Base-by-base conservation (phyloP, 92 coral and sea anemone genomes). In the Parazoanthus darwini region DNA sequence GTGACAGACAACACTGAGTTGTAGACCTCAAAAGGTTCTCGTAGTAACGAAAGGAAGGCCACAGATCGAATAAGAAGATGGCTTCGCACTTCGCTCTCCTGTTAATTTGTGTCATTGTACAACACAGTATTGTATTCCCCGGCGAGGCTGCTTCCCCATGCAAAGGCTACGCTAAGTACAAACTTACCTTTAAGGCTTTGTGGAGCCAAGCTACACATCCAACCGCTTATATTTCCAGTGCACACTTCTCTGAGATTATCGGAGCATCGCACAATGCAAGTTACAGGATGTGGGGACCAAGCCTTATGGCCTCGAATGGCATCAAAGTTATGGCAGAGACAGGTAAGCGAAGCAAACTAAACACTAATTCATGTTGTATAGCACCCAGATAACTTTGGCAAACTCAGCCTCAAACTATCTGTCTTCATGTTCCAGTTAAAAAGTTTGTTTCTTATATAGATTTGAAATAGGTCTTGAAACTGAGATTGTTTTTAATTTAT, bases 251-350 rank as follows among this genome's bases (percentile, higher is more conserved):
- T 26, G 81, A 77, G 8, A 85, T 91, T 46, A 92, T 93, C 20
- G 93, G 90, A 63, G 93, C 94, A 11, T 88, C 93, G 1, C 95
- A 93, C 73, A 88, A 83, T 25, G 72, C 36, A 73, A 66, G 50
- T 35, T 93, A 93, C 89, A 84, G 81, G 35, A 79, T 93, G 86
- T 93, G 95, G 95, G 88, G 92, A 44, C 78, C 88, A 0, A 88
- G 81, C 54, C 82, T 80, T 8, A 80, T 42, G 25, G 94, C 96
- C 0, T 89, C 96, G 9, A 44, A 51, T 33, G 96, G 96, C 22
- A 91, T 93, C n/a, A 33, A 89, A 79, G 1, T 0, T 7, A 90
- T 93, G 43, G 96, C 96, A 5, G 96, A 93, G 75, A 36, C 72
- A 14, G 96, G 96, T 93, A 54, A n/a, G 76, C 78, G 25, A 80